These are phyloP conservation scores for Paratrypauchen microcephalus DNA, from an alignment of 2,797 vertebrate genomes.

Conservation along the genomic window DNA sequence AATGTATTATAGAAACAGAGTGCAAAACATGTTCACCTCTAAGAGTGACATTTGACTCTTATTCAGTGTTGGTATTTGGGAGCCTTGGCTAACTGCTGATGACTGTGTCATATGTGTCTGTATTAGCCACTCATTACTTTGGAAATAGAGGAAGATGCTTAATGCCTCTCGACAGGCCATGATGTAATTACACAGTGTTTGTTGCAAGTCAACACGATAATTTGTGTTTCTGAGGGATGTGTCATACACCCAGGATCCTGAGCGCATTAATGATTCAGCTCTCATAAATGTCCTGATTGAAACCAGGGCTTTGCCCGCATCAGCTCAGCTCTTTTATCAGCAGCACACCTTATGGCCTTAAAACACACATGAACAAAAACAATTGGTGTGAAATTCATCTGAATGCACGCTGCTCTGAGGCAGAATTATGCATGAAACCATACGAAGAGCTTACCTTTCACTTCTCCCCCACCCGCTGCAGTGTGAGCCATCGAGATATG, in stretches of 20 bases:
- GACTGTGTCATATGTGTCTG: constrained; percentile 67
- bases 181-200: constrained; percentile 77
- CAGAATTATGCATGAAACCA: constrained; percentile 69
- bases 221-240: constrained; percentile 74
- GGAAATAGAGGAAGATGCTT: constrained; percentile 68
- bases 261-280: constrained; percentile 72
- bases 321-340: constrained; percentile 56
- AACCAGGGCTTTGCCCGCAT: constrained; percentile 65
- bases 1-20: constrained; percentile 62
- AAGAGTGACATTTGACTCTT: constrained; percentile 57
- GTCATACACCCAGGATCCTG: constrained; percentile 65
- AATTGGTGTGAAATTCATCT: constrained; percentile 44
- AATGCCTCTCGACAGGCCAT: constrained; percentile 72
- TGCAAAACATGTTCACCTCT: constrained; percentile 50
- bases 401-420: constrained; percentile 50
- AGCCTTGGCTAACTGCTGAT: constrained; percentile 58
- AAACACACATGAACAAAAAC: constrained; percentile 20
- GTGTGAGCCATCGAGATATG: constrained; percentile 45
- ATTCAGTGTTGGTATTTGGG: constrained; percentile 53
- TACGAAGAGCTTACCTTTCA: constrained; percentile 72
- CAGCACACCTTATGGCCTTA: constrained; percentile 42
- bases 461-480: constrained; percentile 38
- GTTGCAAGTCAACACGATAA: constrained; percentile 76
- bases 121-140: constrained; percentile 75
- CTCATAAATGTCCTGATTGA: constrained; percentile 74